Evolutionary conservation across 2,113 vertebrate genomes (phyloP).

Genomic region (Porphyrio hochstetteri): DNA sequence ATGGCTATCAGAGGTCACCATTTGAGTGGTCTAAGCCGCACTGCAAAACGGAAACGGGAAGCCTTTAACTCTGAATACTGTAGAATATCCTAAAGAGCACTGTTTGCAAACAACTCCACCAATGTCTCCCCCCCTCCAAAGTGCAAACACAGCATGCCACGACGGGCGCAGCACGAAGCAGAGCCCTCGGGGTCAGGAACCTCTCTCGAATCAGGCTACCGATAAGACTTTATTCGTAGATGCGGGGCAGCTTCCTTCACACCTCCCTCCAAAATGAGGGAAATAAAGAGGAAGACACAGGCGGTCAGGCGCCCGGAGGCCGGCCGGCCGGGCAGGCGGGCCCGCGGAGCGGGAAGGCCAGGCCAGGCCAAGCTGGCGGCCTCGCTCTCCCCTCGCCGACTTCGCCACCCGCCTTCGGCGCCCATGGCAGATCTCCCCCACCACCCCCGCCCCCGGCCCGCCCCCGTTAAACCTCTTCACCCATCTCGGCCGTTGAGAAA

Average conservation of each 20-base stretch:
- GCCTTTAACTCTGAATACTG: not conserved
- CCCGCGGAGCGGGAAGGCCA: not conserved
- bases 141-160: not conserved
- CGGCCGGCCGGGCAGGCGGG: not conserved
- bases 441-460: not conserved
- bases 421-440: not conserved
- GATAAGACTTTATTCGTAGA: not conserved
- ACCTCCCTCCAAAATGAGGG: not conserved
- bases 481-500: not conserved
- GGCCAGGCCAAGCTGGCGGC: not conserved
- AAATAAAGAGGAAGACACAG: not conserved
- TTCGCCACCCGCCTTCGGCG: not conserved
- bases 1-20: not conserved
- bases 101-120: not conserved
- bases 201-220: not conserved
- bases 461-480: not conserved
- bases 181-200: not conserved
- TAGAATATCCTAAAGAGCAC: fast-evolving
- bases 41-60: not conserved
- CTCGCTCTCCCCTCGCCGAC: not conserved
- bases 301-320: not conserved
- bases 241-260: not conserved
- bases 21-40: fast-evolving
- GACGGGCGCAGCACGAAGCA: not conserved
- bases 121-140: not conserved